Evolutionary conservation across 2,797 vertebrate species (phyloP).

Genomic region (Steatocranus sp.): DNA sequence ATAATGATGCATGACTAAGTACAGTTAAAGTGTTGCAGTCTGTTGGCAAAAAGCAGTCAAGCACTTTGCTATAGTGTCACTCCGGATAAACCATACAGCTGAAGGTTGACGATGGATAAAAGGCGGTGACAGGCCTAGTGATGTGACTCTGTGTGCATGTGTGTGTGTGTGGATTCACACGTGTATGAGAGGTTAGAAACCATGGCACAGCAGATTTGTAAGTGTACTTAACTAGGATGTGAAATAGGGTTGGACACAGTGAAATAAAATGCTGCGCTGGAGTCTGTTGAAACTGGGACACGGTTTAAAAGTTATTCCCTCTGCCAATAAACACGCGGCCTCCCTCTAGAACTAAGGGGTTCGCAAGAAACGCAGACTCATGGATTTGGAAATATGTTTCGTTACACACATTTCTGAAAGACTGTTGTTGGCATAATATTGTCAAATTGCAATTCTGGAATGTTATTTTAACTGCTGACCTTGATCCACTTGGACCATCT

Average conservation of each 20-base stretch:
- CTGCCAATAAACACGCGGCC: constrained; percentile 47
- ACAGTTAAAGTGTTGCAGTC: constrained; percentile 80
- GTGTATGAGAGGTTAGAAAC: constrained; percentile 63
- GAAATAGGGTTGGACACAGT: constrained; percentile 68
- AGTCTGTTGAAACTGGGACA: constrained; percentile 70
- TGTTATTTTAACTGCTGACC: background rate
- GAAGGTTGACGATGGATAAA: constrained; percentile 76
- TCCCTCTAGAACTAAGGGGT: constrained; percentile 1
- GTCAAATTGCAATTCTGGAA: background rate
- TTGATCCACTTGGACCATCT: background rate
- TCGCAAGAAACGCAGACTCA: background rate
- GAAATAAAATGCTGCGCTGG: constrained; percentile 70
- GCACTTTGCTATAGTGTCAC: constrained; percentile 78
- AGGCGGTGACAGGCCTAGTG: constrained; percentile 74
- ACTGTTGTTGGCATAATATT: background rate
- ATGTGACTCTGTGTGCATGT: constrained; percentile 51
- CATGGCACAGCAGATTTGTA: constrained; percentile 70
- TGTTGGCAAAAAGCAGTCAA: constrained; percentile 78
- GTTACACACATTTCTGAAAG: constrained; percentile 1
- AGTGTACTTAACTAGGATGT: constrained; percentile 66
- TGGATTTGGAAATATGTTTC: constrained; percentile 18
- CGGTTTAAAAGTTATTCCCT: constrained; percentile 66
- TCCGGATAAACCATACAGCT: constrained; percentile 74
- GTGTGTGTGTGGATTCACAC: constrained; percentile 31
- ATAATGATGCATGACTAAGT: constrained; percentile 80